phyloP scores from a whole-genome alignment of 1,140 invertebrate species.

The Halictus rubicundus region DNA sequence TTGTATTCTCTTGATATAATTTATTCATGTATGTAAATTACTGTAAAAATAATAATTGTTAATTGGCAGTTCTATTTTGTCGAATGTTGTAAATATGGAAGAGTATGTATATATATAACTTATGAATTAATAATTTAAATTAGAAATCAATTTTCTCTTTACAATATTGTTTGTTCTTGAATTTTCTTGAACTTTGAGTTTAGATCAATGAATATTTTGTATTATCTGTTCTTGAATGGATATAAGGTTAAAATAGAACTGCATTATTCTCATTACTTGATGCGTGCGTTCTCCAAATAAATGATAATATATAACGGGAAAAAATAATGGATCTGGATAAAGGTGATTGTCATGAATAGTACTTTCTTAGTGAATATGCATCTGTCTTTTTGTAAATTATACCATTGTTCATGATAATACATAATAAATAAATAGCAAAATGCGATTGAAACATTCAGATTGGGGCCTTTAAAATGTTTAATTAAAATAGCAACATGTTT shows the following conservation, averaged over 20 bases:
- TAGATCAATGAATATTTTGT: no score
- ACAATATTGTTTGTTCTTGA: no score
- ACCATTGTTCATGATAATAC: slow-evolving; percentile 8
- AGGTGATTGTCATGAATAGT: not conserved
- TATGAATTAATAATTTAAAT: no score
- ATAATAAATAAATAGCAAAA: slow-evolving; percentile 5
- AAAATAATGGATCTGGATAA: not conserved
- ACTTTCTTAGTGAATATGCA: not conserved
- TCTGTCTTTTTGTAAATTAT: not conserved
- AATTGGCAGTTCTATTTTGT: not conserved
- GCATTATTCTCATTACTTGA: not conserved
- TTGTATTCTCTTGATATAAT: not conserved
- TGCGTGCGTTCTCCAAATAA: not conserved
- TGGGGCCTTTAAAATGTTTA: slow-evolving; percentile 28
- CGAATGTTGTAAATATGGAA: no score
- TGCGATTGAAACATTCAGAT: slow-evolving; percentile 30
- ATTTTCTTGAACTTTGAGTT: no score
- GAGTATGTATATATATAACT: no score
- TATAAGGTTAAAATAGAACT: no score
- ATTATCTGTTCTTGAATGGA: no score
- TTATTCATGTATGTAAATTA: not conserved
- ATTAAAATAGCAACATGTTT: not conserved
- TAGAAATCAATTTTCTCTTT: no score
- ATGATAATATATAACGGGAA: not conserved
- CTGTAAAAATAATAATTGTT: not conserved